Evolutionary conservation across 2,113 vertebrate species (phyloP).

Genomic region (Urocitellus parryii): DNA sequence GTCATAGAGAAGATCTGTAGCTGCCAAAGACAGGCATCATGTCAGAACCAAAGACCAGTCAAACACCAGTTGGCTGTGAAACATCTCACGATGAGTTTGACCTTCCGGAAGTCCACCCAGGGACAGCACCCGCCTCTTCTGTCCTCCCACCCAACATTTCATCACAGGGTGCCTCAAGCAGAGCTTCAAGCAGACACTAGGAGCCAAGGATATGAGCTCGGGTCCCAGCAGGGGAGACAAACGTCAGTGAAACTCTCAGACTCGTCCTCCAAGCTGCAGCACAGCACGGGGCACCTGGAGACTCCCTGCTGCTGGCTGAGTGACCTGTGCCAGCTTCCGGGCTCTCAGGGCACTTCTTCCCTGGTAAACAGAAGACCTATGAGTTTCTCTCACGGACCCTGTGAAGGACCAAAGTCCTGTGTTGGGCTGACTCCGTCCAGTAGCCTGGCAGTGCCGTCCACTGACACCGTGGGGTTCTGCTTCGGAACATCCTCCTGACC

Average conservation of each 20-base stretch:
- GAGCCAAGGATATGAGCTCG: no score
- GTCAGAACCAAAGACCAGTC: not conserved
- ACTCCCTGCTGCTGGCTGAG: accelerated
- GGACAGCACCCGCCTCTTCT: no score
- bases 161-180: no score
- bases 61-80: not conserved
- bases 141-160: no score
- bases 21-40: not conserved
- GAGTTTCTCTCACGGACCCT: not conserved
- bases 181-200: no score
- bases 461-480: no score
- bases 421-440: no score
- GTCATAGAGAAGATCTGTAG: not conserved
- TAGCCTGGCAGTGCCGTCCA: no score
- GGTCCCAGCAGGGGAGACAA: no score
- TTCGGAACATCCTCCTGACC: not conserved
- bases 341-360: accelerated
- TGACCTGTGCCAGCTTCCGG: accelerated
- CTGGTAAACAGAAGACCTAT: accelerated
- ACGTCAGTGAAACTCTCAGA: not conserved
- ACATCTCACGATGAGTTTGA: not conserved
- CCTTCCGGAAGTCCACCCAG: not conserved
- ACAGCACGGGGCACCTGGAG: no score
- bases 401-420: not conserved
- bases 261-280: no score